Evolutionary conservation across 2,113 vertebrate species (phyloP), one percentile per base, ranked within the genome.

Genomic region (Meleagris gallopavo): DNA sequence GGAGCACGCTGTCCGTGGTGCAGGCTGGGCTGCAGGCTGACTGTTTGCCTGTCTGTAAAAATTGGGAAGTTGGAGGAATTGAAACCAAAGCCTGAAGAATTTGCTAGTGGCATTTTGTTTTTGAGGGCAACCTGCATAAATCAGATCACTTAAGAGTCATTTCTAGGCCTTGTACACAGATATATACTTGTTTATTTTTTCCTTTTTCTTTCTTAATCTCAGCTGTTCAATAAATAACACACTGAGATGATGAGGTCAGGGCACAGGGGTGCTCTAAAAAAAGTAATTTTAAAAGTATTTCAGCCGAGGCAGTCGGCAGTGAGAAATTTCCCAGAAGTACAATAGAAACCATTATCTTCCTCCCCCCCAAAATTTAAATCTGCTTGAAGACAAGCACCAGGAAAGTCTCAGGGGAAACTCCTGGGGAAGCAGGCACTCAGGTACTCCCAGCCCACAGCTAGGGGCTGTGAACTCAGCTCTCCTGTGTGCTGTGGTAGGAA

Each of bases 1-100:
- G 0, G 4, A 3, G 2, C 43, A 27, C 0, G 1, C 13, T 52
- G 27, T 14, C 30, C 21, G 36, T 34, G 55, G 11, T 0, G 0
- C 5, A 11, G 50, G 3, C 3, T 13, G 30, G 41, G n/a, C 27
- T 74, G 40, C 21, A 40, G 11, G 18, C 43, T 5, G 2, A 21
- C 45, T 13, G n/a, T 18, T 38, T 32, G 13, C 9, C 43, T 40
- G 13, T 6, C 29, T 12, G 36, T 12, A 9, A 22, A 32, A 55
- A 22, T 8, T 6, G 20, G 17, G 15, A 0, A 71, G 3, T 32
- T 57, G 43, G 45, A 11, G 7, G 50, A 58, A 60, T 21, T 48
- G 40, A 58, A 88, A 30, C 9, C 14, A 0, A 0, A 55, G 13
- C 15, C 38, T 29, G n/a, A 29, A 71, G 78, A 84, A 40, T 11